These are phyloP conservation scores for Onychomys leucogaster DNA, from an alignment of 2,797 vertebrate genomes.

Conservation along the genomic window DNA sequence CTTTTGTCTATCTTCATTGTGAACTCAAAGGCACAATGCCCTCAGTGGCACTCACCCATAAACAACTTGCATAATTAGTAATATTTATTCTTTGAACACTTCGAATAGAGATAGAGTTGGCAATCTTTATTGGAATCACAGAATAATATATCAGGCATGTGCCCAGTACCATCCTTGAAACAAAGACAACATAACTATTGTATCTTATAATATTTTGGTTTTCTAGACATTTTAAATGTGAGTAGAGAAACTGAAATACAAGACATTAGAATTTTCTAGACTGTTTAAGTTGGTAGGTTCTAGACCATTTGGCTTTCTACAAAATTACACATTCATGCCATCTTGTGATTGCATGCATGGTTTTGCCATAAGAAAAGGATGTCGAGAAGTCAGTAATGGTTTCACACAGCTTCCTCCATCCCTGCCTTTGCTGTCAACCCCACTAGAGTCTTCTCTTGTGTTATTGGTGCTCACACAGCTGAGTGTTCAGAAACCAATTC, in stretches of 20 bases:
- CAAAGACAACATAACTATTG: neutral
- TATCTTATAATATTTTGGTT: neutral
- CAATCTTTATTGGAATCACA: neutral
- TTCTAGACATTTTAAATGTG: neutral
- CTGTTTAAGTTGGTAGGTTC: neutral
- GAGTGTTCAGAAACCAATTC: neutral
- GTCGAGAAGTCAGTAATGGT: neutral
- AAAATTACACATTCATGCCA: neutral
- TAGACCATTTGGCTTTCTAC: neutral
- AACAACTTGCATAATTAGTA: neutral
- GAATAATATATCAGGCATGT: neutral
- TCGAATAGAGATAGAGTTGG: neutral
- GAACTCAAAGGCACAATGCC: neutral
- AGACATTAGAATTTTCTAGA: neutral
- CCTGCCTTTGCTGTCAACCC: neutral
- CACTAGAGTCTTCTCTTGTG: neutral
- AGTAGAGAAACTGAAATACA: neutral
- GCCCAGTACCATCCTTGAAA: neutral
- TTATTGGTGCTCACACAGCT: neutral
- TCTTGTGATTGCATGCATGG: neutral
- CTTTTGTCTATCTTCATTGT: neutral
- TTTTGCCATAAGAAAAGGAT: neutral
- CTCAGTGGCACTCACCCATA: neutral
- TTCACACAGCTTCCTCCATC: neutral
- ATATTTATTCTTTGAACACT: neutral